Base-by-base conservation (phyloP, 2,797 vertebrate species). In the Masticophis lateralis region DNA sequence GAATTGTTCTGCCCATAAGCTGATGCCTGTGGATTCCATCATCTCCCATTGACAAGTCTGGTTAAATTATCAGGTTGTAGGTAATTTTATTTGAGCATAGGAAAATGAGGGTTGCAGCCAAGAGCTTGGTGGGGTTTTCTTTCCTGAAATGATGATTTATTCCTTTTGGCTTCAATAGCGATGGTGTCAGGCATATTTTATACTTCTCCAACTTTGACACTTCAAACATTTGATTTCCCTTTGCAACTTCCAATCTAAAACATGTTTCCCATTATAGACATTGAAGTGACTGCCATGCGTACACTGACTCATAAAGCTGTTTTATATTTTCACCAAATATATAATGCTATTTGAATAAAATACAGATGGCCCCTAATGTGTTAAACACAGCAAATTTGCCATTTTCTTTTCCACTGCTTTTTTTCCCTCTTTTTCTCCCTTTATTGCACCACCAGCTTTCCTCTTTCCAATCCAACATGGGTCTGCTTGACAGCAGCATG, bases 11-110 rank as follows among this genome's bases (percentile, higher is more conserved):
- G 94, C 95, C 87, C 92, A 92, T 94, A 92, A 60, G 53, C 8
- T 95, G 93, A 93, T 96, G 92, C 90, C 97, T 97, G 97, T 93
- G 94, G 97, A 97, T 97, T 95, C 93, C 96, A 97, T 97, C 97
- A 96, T 93, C 92, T 95, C 95, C 95, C 96, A 98, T 97, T 97
- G 97, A 98, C 97, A 98, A 97, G 96, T 96, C 97, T 97, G 97
- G 97, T 97, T 97, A 97, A 97, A 98, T 98, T 97, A 98, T 97
- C 97, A 97, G 96, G 96, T 98, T 97, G 97, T 97, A 97, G 95
- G 96, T 97, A 97, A 97, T 97, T 97, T 97, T 97, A 96, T 97
- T 97, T 97, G 96, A 97, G 94, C 92, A 96, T 97, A 97, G 97
- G 97, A 97, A 97, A 97, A 97, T 95, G 96, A 96, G 96, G 93